Evolutionary conservation across 2,888 invertebrate genomes (phyloP).

Genomic region (Epinotia brunnichana): DNA sequence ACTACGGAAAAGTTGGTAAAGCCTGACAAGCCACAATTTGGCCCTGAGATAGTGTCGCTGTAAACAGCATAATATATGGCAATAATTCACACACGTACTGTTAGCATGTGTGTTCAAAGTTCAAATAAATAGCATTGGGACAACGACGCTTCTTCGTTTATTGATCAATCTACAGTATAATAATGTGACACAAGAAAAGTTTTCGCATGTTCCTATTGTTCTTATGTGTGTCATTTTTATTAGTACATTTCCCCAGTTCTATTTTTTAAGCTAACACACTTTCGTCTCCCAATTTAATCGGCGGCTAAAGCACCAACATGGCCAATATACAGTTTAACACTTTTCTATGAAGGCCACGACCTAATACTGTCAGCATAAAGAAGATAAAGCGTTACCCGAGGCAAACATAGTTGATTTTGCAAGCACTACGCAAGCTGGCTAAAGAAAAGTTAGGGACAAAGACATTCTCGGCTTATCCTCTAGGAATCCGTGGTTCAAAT

Average conservation of each 20-base stretch:
- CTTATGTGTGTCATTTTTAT: too few relatives aligned
- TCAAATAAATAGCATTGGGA: too few relatives aligned
- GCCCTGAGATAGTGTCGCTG: too few relatives aligned
- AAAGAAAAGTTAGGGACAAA: conserved; percentile 1
- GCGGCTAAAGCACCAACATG: not conserved
- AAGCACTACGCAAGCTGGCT: conserved; percentile 22
- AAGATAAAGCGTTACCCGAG: conserved; percentile 30
- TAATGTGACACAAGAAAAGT: too few relatives aligned
- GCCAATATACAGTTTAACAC: conserved; percentile 7
- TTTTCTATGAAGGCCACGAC: conserved; percentile 13
- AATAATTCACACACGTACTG: too few relatives aligned
- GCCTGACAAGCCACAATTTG: too few relatives aligned
- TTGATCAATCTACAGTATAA: too few relatives aligned
- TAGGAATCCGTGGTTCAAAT: not conserved
- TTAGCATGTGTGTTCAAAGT: too few relatives aligned
- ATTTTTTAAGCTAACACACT: not conserved
- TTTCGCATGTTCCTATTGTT: too few relatives aligned
- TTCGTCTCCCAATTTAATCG: not conserved
- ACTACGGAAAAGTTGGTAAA: too few relatives aligned
- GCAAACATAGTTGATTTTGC: conserved; percentile 31
- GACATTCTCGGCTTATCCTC: not conserved
- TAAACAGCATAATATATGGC: too few relatives aligned
- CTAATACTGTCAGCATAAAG: conserved; percentile 18
- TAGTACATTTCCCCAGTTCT: not conserved
- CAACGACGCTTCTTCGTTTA: too few relatives aligned